Evolutionary conservation across 2,797 vertebrate species (phyloP), one percentile per base, ranked within the genome.

Genomic region (Oryzias sinensis): DNA sequence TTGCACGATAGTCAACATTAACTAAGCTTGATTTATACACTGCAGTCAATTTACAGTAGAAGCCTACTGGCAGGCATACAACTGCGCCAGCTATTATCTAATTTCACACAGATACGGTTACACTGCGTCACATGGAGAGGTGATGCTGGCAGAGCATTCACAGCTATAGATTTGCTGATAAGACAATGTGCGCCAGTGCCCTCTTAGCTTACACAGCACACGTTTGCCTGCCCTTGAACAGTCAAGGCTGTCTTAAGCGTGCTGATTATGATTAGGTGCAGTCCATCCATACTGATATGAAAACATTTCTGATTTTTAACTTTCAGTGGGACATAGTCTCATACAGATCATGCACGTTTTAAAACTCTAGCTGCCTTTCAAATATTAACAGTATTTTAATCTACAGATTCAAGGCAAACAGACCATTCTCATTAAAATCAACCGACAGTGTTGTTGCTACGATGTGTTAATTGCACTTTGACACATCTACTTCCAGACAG

Each of bases 381-480:
- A 5, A 6, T 62, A 14, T 42, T 33, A 7, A 27, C 25, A 46
- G 44, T 7, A 18, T 24, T 59, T 20, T 27, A 27, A 43, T 52
- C 18, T 45, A 59, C 43, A 41, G 43, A 58, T 59, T 56, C 25
- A 57, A 52, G 59, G 37, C 56, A n/a, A 65, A 47, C 45, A 57
- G 54, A 49, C 69, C 42, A 62, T 55, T 46, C 33, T 43, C 22
- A 25, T 55, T 18, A 29, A 43, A 57, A 53, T 43, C 56, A 55
- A 59, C 62, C 20, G 52, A 69, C 48, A 25, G 27, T 51, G 22
- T 65, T 62, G 59, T 66, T 75, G 51, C 49, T 51, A 14, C 20
- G 42, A 83, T 86, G 79, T 88, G 59, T 82, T 85, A 87, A 86
- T 88, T 89, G 83, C 86, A 89, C 86, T 90, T 89, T 88, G 87